Conservation (phyloP, 2,888 invertebrate genomes). For the Hydropsyche betteni region DNA sequence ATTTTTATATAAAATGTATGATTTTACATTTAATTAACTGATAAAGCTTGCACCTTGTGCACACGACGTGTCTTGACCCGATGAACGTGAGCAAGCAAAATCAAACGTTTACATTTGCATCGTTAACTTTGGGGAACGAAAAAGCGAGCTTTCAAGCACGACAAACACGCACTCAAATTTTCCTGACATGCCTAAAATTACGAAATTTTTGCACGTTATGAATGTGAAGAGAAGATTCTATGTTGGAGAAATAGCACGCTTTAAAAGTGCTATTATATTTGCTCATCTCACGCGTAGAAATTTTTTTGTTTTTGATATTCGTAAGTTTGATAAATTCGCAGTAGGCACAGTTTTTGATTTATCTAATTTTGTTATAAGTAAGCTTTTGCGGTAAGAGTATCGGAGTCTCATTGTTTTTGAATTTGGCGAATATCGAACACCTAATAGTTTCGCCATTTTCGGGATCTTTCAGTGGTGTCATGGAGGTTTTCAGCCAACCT, state of each 20-base stretch:
- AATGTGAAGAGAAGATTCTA: too few relatives aligned
- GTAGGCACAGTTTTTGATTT: not conserved
- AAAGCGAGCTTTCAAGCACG: not conserved
- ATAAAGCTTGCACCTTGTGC: not conserved
- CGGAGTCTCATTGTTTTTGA: conserved; percentile 25
- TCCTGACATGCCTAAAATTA: not conserved
- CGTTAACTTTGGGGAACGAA: not conserved
- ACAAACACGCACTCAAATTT: not conserved
- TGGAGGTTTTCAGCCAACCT: not conserved
- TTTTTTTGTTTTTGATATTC: too few relatives aligned
- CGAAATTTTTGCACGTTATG: not conserved
- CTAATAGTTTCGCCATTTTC: conserved; percentile 34
- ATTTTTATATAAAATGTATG: too few relatives aligned
- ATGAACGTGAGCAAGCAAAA: not conserved
- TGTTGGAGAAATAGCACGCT: not conserved
- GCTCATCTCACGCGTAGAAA: too few relatives aligned
- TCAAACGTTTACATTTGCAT: conserved; percentile 21
- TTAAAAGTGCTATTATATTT: not conserved
- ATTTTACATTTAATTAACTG: too few relatives aligned
- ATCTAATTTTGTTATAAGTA: not conserved
- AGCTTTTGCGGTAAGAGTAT: not conserved
- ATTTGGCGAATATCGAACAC: conserved; percentile 11
- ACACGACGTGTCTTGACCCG: too few relatives aligned
- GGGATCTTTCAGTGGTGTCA: not conserved
- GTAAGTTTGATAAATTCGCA: too few relatives aligned